Percentiles rank a stretch among this genome's conserved stretches.
Conservation (phyloP, 2,888 invertebrate species). For the Drosophila incognita region DNA sequence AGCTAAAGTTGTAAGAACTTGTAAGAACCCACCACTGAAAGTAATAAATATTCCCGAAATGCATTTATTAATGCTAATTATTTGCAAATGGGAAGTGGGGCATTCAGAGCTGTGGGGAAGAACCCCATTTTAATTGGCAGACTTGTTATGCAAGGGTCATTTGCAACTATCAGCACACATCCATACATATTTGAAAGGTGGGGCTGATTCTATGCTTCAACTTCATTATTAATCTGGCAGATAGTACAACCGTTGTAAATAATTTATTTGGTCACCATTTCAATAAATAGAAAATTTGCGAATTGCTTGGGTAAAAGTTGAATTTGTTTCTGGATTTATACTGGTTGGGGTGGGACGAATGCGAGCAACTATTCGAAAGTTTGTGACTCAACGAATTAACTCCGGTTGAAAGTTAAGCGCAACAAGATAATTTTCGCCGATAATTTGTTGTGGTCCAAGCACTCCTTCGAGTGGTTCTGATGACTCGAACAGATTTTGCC, state of each 20-base stretch:
- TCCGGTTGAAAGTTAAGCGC: constrained; percentile 73
- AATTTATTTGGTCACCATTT: constrained; percentile 28
- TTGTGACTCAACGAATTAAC: constrained; percentile 74
- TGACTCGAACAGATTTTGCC: constrained; percentile 38
- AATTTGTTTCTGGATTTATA: constrained; percentile 41
- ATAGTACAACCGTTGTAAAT: constrained; percentile 23
- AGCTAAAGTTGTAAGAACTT: background rate
- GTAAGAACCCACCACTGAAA: background rate
- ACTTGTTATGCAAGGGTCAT: background rate
- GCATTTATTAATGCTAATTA: background rate
- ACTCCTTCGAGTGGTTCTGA: constrained; percentile 28
- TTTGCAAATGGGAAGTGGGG: background rate
- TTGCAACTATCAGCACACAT: background rate
- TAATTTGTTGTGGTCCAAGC: constrained; percentile 50
- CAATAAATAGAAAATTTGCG: constrained; percentile 55
- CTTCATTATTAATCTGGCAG: constrained; percentile 25
- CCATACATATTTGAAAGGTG: background rate
- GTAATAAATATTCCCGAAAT: background rate
- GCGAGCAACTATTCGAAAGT: constrained; percentile 53
- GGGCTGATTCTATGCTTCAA: background rate
- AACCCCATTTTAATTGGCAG: background rate
- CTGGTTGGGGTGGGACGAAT: background rate
- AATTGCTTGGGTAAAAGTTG: constrained; percentile 52
- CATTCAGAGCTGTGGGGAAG: background rate
- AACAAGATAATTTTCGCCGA: constrained; percentile 65